A percentile compares a stretch with the other conserved stretches of the same genome.
These are phyloP conservation scores for Netelia inedita DNA, from an alignment of 2,888 invertebrate genomes.

Conservation along the genomic window DNA sequence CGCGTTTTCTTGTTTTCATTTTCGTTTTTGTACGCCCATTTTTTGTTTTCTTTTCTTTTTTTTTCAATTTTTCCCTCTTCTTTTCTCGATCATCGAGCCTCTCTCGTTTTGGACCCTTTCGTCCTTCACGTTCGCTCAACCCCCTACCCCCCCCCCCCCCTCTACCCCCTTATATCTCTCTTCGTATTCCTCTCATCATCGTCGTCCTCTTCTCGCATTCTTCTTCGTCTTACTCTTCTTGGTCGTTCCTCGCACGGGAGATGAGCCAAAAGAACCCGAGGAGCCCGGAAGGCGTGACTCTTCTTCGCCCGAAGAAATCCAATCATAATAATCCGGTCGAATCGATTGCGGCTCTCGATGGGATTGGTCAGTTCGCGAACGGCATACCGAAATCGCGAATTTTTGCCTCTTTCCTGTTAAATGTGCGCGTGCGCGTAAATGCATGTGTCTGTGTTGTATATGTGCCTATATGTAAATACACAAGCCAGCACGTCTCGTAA, in stretches of 20 bases:
- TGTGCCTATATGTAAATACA: neutral
- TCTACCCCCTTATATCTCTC: constrained; percentile 18
- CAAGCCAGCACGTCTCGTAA: neutral
- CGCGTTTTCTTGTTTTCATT: neutral
- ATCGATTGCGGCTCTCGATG: constrained; percentile 84
- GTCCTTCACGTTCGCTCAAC: constrained; percentile 48
- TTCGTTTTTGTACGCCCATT: constrained; percentile 1
- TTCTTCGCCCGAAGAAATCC: constrained; percentile 81
- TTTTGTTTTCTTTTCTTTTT: constrained; percentile 2
- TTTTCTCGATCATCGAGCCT: neutral
- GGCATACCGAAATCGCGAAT: constrained; percentile 40
- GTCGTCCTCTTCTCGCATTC: constrained; percentile 60
- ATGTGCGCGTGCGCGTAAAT: neutral
- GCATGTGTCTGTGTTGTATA: neutral
- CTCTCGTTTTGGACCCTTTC: constrained; percentile 12
- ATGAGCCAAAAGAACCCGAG: constrained; percentile 25
- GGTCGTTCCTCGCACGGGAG: constrained; percentile 57
- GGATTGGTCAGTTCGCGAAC: constrained; percentile 80
- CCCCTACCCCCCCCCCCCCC: constrained; percentile 8
- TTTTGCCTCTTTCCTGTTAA: constrained; percentile 1
- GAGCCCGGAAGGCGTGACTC: constrained; percentile 78
- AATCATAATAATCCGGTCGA: constrained; percentile 84
- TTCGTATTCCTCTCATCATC: constrained; percentile 55
- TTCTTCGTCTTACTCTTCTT: constrained; percentile 61
- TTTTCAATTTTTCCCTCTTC: neutral